Evolutionary conservation across 2,888 invertebrate species (phyloP).

Genomic region (Fragum whitleyi): DNA sequence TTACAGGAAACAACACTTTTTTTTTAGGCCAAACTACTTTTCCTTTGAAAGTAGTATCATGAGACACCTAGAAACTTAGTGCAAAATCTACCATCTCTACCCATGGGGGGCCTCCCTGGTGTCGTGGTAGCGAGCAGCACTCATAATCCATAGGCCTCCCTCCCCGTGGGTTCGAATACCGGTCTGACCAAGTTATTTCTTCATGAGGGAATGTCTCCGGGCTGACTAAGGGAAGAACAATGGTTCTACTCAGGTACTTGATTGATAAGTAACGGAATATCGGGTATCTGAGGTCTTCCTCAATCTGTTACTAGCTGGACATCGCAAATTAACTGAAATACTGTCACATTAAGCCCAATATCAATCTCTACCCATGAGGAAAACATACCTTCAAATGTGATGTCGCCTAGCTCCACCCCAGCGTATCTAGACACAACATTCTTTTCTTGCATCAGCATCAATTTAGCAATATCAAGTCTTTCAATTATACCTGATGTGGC

Average conservation of each 20-base stretch:
- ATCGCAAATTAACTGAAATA: not conserved
- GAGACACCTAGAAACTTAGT: too few relatives aligned
- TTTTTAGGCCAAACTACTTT: too few relatives aligned
- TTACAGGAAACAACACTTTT: too few relatives aligned
- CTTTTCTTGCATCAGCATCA: slow-evolving; percentile 32
- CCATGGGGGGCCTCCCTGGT: too few relatives aligned
- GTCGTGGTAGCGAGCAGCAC: too few relatives aligned
- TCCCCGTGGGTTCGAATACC: too few relatives aligned
- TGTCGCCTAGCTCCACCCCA: not conserved
- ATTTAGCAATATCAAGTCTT: slow-evolving; percentile 1
- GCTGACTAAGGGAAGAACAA: not conserved
- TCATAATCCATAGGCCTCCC: too few relatives aligned
- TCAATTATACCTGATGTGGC: slow-evolving; percentile 23
- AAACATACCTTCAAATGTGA: slow-evolving; percentile 2
- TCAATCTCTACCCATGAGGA: not conserved
- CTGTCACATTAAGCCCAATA: not conserved
- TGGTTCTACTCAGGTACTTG: not conserved
- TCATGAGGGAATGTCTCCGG: not conserved
- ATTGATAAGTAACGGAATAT: not conserved
- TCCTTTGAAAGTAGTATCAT: too few relatives aligned
- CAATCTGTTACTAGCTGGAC: not conserved
- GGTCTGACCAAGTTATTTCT: too few relatives aligned
- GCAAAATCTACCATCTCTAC: too few relatives aligned
- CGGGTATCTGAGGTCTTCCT: not conserved
- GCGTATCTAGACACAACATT: slow-evolving; percentile 20